A percentile compares a stretch with the other conserved stretches of the same genome.
phyloP scores from a whole-genome alignment of 2,113 vertebrate genomes.

The Larimichthys crocea region DNA sequence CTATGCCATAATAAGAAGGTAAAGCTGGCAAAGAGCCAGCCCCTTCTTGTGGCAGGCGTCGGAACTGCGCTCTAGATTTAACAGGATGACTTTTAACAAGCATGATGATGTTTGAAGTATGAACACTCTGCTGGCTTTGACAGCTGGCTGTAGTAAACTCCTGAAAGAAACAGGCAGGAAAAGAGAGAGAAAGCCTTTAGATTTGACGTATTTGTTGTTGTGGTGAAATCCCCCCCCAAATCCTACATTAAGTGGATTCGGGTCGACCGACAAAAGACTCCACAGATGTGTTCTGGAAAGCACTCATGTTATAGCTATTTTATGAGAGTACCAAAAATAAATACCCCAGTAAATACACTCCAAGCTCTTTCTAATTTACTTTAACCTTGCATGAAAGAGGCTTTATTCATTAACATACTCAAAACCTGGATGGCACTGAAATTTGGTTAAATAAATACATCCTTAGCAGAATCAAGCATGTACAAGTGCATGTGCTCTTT shows the following conservation, averaged over 20 bases:
- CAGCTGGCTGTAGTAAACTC: constrained; percentile 81
- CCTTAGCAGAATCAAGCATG: constrained; percentile 2
- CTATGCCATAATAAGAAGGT: constrained; percentile 80
- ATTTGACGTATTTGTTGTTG: constrained; percentile 78
- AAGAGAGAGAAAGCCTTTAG: constrained; percentile 61
- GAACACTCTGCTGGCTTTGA: constrained; percentile 71
- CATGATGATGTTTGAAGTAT: constrained; percentile 79
- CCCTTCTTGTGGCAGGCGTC: constrained; percentile 80
- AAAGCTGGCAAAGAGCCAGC: constrained; percentile 78
- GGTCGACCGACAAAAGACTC: constrained; percentile 66
- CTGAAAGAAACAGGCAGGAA: constrained; percentile 52
- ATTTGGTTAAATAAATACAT: constrained; percentile 48
- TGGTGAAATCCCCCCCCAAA: constrained; percentile 71
- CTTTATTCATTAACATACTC: constrained; percentile 45
- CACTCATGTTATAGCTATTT: constrained; percentile 74
- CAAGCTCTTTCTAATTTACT: constrained; percentile 68
- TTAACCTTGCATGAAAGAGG: constrained; percentile 45
- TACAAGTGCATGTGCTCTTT: constrained; percentile 12
- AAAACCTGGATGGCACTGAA: constrained; percentile 31
- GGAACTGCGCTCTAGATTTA: constrained; percentile 80
- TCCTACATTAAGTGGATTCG: constrained; percentile 69
- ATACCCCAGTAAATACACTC: constrained; percentile 66
- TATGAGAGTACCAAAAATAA: constrained; percentile 75
- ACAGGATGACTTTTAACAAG: constrained; percentile 78
- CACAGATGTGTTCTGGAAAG: constrained; percentile 79